A percentile compares a stretch with the other conserved stretches of the same genome.
Evolutionary conservation across 2,113 vertebrate species (phyloP).

Genomic region (Cisticola juncidis): DNA sequence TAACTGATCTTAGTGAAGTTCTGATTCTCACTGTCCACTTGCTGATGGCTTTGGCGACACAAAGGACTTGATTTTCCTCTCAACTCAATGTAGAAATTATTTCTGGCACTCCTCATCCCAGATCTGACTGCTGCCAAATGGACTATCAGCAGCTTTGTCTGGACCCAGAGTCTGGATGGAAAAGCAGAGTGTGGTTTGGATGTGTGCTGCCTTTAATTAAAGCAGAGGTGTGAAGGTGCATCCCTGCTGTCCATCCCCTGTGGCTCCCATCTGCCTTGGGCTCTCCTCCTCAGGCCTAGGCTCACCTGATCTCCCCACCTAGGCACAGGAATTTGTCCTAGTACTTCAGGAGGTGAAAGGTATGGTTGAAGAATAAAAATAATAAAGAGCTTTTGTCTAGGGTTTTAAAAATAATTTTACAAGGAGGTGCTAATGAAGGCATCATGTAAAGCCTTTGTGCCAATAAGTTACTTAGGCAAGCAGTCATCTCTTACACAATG

Average conservation of each 20-base stretch:
- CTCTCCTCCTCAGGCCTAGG: too few relatives aligned
- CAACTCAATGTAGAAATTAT: background rate
- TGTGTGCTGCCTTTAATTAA: background rate
- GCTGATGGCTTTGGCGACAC: background rate
- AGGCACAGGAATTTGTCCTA: background rate
- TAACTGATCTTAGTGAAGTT: conserved; percentile 1
- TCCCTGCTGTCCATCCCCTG: rapidly evolving
- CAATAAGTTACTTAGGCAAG: background rate
- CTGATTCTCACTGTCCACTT: background rate
- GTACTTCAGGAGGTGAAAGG: background rate
- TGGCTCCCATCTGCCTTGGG: background rate
- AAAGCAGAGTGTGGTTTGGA: background rate
- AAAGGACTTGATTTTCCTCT: background rate
- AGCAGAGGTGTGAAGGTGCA: background rate
- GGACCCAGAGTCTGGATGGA: background rate
- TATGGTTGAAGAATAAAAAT: background rate
- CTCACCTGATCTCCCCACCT: background rate
- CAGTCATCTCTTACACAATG: background rate
- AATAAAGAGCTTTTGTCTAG: background rate
- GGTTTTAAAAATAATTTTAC: background rate
- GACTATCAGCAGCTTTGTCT: background rate
- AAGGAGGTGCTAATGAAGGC: background rate
- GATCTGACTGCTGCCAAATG: background rate
- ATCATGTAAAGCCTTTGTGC: background rate
- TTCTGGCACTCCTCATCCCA: background rate